Percentiles rank a stretch among this genome's conserved stretches.
Evolutionary conservation across 2,113 vertebrate genomes (phyloP).

Genomic region (Cebus imitator): DNA sequence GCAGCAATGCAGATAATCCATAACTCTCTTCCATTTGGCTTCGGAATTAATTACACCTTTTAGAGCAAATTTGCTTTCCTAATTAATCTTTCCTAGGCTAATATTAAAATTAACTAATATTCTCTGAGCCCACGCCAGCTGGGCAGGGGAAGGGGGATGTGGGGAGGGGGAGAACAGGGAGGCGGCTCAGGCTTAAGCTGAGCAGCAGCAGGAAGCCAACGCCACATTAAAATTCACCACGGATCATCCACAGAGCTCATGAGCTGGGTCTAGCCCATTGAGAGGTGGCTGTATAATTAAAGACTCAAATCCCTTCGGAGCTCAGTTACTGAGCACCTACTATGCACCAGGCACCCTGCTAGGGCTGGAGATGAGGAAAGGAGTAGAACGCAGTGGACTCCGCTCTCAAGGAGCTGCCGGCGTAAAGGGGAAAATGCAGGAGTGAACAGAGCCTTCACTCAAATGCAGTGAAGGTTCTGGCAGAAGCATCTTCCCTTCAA

Average conservation of each 20-base stretch:
- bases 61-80: slow-evolving; percentile 66
- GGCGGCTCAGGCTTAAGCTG: background rate
- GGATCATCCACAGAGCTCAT: background rate
- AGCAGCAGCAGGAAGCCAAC: background rate
- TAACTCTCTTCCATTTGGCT: slow-evolving; percentile 43
- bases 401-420: background rate
- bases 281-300: background rate
- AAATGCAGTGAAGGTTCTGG: background rate
- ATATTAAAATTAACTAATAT: slow-evolving; percentile 71
- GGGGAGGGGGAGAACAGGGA: background rate
- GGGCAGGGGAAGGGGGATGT: background rate
- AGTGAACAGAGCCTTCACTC: background rate
- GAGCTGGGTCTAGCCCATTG: background rate
- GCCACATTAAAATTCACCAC: background rate
- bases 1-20: background rate
- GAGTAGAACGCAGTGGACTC: background rate
- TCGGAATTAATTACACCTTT: slow-evolving; percentile 72
- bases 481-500: background rate
- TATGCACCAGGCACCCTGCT: rapidly evolving
- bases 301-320: background rate
- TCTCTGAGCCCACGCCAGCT: slow-evolving; percentile 5
- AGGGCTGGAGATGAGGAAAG: background rate
- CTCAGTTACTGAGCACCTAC: background rate
- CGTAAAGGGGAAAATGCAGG: background rate
- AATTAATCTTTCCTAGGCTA: slow-evolving; percentile 73